Base-by-base conservation (phyloP, 2,888 invertebrate species). In the Mimumesa dahlbomi region DNA sequence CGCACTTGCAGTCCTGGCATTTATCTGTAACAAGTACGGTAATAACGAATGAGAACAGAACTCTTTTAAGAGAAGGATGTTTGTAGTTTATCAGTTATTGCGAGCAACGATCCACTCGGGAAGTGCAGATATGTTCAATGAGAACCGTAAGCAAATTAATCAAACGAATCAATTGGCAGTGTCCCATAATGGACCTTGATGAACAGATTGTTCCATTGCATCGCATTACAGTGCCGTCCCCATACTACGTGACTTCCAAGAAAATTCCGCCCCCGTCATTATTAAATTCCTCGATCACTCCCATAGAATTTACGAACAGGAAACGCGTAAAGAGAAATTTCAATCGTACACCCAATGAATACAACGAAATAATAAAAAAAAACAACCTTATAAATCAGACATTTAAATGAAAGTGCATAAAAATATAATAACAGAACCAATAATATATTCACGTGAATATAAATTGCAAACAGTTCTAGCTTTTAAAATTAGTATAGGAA, bases 1-100 rank as follows among this genome's bases (percentile, higher is more conserved):
- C 87, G 67, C 89, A 89, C 31, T 84, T 83, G 77, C 89, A 88
- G 57, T 84, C 78, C 61, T 85, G 75, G 82, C 88, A 88, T 34
- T 82, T 78, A 3, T 85, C 88, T 88, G 73, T 21, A 80, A 86
- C 52, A 38, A 40, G 48, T 42, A n/a, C n/a, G n/a, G n/a, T n/a
- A n/a, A n/a, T n/a, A n/a, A n/a, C 13, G 9, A 49, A 38, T 13
- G n/a, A n/a, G n/a, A n/a, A n/a, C n/a, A n/a, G 19, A 31, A 21
- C 16, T 11, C 7, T 46, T 38, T 19, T 9, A 21, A 14, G n/a
- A 13, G 19, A 11, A 11, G 36, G 36, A 36, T 18, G 42, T 43
- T 16, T 31, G 21, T 18, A 43, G 1, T 22, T 46, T 29, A 13
- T 43, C n/a, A 46, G 19, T 13, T 18, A 11, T 21, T 9, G 4